Evolutionary conservation across 1,140 invertebrate species (phyloP).

Genomic region (Gerris buenoi): DNA sequence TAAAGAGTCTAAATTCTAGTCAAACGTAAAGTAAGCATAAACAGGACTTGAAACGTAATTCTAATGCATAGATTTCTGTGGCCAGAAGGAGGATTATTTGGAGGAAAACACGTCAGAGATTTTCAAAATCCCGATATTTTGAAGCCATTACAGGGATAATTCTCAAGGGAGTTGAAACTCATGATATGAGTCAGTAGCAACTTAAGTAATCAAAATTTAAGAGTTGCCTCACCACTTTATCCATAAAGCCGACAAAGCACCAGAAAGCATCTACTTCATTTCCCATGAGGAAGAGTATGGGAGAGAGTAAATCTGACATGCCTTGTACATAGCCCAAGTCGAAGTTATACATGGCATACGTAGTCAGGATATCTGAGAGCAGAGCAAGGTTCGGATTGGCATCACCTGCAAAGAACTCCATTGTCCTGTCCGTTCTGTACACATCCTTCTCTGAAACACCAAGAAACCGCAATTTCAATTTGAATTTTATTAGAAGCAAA

Average conservation of each 20-base stretch:
- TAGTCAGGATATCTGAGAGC: slow-evolving; percentile 88
- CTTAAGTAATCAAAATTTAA: no score
- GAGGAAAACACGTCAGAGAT: no score
- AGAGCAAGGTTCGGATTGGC: slow-evolving; percentile 74
- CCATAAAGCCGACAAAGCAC: slow-evolving; percentile 99
- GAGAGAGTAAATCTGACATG: slow-evolving; percentile 93
- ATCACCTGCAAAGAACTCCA: slow-evolving; percentile 80
- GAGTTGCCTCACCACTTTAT: slow-evolving; percentile 76
- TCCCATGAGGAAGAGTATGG: slow-evolving; percentile 76
- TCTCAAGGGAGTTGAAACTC: no score
- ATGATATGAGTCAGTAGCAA: no score
- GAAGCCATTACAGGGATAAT: no score
- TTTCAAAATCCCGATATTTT: no score
- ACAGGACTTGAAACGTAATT: no score
- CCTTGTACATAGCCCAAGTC: slow-evolving; percentile 91
- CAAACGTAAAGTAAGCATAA: no score
- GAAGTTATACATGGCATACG: slow-evolving; percentile 99
- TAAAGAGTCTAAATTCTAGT: no score
- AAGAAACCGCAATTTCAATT: slow-evolving; percentile 6
- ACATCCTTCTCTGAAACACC: slow-evolving; percentile 82
- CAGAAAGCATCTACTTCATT: slow-evolving; percentile 95
- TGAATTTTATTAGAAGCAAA: no score
- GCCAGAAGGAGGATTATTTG: no score
- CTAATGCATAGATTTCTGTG: no score
- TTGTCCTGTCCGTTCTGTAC: slow-evolving; percentile 81